Evolutionary conservation across 1,140 invertebrate genomes (phyloP).

Genomic region (Eubasilissa regina): DNA sequence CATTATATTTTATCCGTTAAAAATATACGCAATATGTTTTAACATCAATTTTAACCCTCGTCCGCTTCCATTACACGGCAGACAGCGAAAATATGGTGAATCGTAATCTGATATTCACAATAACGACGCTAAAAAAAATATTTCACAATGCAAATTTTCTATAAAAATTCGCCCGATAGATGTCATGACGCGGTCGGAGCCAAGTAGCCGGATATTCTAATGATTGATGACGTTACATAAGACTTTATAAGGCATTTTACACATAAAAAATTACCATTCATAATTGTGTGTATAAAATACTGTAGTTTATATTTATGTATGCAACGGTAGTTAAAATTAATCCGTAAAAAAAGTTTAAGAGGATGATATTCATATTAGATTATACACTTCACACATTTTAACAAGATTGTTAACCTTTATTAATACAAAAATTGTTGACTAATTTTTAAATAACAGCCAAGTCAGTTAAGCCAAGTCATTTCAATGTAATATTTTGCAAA

Average conservation of each 20-base stretch:
- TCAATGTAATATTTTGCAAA: no score
- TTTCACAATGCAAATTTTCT: neutral
- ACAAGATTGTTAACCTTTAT: no score
- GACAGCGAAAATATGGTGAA: conserved; percentile 1
- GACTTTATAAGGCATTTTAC: conserved; percentile 19
- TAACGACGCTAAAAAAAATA: neutral
- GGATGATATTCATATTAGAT: no score
- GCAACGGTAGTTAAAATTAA: neutral
- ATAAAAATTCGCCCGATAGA: neutral
- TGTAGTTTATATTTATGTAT: neutral
- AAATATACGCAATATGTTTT: conserved; percentile 32
- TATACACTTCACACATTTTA: no score
- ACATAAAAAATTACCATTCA: neutral
- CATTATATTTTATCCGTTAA: conserved; percentile 21
- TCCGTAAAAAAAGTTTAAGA: neutral
- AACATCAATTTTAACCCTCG: conserved; percentile 17
- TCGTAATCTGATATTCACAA: neutral
- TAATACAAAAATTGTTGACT: no score
- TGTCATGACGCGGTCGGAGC: no score
- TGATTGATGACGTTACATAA: conserved; percentile 6
- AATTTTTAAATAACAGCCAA: no score
- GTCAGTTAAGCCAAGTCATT: no score
- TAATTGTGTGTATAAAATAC: conserved; percentile 6
- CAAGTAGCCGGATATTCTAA: no score
- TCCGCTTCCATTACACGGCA: neutral